Conservation (phyloP, 2,888 invertebrate species). For the Rotaria magnacalcarata region DNA sequence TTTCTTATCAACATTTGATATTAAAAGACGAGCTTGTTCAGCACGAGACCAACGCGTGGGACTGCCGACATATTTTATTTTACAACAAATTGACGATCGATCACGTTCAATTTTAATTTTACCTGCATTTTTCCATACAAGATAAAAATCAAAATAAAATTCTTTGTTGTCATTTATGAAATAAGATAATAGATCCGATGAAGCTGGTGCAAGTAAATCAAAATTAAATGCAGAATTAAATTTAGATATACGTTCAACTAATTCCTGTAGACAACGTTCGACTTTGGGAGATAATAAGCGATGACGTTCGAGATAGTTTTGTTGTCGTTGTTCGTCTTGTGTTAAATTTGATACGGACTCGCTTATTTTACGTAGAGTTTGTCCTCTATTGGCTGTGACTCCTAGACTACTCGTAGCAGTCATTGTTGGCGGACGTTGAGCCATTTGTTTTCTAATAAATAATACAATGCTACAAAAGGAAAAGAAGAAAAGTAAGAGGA, state of each 20-base stretch:
- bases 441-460: background rate
- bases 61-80: background rate
- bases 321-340: background rate
- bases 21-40: background rate
- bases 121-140: background rate
- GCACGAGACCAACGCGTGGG: background rate
- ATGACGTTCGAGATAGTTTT: background rate
- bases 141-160: conserved; percentile 7
- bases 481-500: background rate
- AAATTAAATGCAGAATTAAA: background rate
- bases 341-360: background rate
- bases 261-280: background rate
- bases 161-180: background rate
- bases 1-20: background rate
- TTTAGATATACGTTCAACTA: background rate
- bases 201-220: background rate
- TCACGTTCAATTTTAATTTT: background rate
- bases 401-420: background rate
- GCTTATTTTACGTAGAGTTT: background rate
- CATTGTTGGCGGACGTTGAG: background rate
- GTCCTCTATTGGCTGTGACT: background rate
- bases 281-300: background rate
- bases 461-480: background rate
- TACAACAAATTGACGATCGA: background rate
- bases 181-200: background rate